phyloP scores from a whole-genome alignment of 2,888 invertebrate species.

The Tipula vernalis region DNA sequence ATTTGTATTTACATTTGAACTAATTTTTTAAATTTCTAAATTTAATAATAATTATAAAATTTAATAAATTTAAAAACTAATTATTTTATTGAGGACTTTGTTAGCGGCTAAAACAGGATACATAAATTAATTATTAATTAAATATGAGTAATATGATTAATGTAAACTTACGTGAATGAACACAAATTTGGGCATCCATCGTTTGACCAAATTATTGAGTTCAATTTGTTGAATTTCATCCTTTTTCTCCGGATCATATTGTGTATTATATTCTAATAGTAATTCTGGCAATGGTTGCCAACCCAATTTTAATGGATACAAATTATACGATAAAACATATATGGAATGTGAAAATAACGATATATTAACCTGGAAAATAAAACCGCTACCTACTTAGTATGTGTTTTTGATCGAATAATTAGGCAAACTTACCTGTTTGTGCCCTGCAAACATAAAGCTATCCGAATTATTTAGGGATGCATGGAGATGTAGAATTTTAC shows the following conservation, averaged over 20 bases:
- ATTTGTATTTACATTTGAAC: background rate
- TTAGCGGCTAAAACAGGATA: background rate
- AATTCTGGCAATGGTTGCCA: conserved; percentile 35
- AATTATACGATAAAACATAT: conserved; percentile 32
- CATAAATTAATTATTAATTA: background rate
- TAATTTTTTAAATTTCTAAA: background rate
- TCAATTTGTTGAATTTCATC: conserved; percentile 22
- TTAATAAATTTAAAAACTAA: background rate
- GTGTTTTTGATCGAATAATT: background rate
- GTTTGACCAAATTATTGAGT: conserved; percentile 31
- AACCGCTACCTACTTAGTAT: background rate
- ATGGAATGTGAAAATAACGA: conserved; percentile 33
- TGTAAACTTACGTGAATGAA: conserved; percentile 32
- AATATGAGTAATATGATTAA: background rate
- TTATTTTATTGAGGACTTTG: background rate
- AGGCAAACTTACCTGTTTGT: conserved; percentile 56
- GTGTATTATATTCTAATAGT: conserved; percentile 30
- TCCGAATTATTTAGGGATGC: conserved; percentile 41
- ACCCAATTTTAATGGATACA: conserved; percentile 33
- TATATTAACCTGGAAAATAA: conserved; percentile 28
- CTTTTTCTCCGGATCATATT: conserved; percentile 30
- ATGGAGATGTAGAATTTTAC: conserved; percentile 31
- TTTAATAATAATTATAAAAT: background rate
- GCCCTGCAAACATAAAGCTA: conserved; percentile 91
- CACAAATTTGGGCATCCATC: conserved; percentile 34